Conservation (phyloP, 2,888 invertebrate species). For the Perizoma affinitatum region DNA sequence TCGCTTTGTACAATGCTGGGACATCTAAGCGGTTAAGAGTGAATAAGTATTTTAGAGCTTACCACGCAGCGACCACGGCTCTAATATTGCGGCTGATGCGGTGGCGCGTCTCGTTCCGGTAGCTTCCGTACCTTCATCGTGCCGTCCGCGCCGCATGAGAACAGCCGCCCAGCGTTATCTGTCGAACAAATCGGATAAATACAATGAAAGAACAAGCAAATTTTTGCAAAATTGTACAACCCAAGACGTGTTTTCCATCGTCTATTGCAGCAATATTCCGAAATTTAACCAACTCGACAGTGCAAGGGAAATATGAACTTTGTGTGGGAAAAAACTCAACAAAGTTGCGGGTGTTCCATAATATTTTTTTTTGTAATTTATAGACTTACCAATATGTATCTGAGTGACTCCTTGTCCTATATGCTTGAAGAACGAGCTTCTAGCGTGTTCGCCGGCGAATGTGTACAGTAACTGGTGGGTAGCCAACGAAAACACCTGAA, state of each 20-base stretch:
- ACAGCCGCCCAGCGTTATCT: constrained; percentile 94
- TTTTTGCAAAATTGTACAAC: no score
- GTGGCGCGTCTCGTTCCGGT: constrained; percentile 88
- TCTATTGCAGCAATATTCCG: no score
- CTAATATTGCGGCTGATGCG: constrained; percentile 43
- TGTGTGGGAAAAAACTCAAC: no score
- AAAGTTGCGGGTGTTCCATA: no score
- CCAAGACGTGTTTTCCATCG: no score
- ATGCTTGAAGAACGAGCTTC: constrained; percentile 98
- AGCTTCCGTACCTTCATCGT: constrained; percentile 98
- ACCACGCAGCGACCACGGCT: constrained; percentile 21
- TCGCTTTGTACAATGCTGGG: no score
- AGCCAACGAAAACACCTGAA: constrained; percentile 96
- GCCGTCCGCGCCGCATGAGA: constrained; percentile 99
- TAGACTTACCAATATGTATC: constrained; percentile 87
- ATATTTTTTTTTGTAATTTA: no score
- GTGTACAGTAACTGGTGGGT: constrained; percentile 94
- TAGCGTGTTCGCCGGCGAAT: constrained; percentile 97
- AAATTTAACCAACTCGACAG: neutral
- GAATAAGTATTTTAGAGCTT: constrained; percentile 6
- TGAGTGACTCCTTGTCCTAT: constrained; percentile 99
- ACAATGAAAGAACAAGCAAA: no score
- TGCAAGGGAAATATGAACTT: no score
- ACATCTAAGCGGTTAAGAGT: neutral
- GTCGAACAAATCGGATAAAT: constrained; percentile 3